Conservation (phyloP, 2,113 vertebrate species). For the Rousettus leschenaultii region DNA sequence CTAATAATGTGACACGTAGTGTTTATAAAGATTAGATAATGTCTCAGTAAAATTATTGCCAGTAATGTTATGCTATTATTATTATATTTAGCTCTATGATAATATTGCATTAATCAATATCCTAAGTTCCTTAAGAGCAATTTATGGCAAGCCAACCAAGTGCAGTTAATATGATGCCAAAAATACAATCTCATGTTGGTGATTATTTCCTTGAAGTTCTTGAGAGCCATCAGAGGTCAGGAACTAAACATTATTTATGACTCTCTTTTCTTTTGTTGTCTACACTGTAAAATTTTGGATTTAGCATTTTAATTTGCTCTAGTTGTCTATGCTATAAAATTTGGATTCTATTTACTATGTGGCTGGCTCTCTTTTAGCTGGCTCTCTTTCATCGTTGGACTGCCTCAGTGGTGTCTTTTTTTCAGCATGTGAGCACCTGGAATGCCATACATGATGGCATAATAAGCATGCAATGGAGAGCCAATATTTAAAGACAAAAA, state of each 20-base stretch:
- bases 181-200: background rate
- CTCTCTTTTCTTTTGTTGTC: background rate
- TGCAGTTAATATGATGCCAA: background rate
- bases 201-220: background rate
- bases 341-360: background rate
- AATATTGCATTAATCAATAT: constrained; percentile 20
- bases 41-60: background rate
- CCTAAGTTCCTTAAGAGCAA: background rate
- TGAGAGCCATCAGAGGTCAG: background rate
- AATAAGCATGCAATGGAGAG: background rate
- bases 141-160: background rate
- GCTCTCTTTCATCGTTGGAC: background rate
- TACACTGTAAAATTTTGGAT: background rate
- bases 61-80: background rate
- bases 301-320: background rate
- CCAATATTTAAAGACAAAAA: background rate
- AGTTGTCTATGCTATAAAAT: background rate
- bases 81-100: background rate
- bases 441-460: background rate
- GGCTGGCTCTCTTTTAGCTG: background rate
- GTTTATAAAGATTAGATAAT: background rate
- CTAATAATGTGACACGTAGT: background rate
- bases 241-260: background rate
- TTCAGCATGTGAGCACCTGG: background rate
- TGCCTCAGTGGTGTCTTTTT: background rate